These are phyloP conservation scores for Lobophora halterata DNA, from an alignment of 2,888 invertebrate genomes.

Conservation along the genomic window DNA sequence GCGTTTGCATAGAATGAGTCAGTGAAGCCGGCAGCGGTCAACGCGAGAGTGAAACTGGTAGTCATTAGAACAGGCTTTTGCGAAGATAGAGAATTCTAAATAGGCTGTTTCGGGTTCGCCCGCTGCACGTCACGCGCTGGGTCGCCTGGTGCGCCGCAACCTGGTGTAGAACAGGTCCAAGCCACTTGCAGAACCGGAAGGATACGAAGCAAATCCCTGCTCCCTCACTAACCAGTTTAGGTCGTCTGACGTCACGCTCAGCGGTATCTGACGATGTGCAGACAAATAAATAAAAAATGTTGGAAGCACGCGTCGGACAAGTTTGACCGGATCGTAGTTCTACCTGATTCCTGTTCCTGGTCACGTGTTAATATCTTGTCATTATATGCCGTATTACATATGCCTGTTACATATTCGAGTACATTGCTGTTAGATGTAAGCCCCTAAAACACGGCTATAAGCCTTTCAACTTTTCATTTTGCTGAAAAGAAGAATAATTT, in stretches of 20 bases:
- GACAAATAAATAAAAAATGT: slow-evolving; percentile 81
- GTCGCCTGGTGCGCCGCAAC: slow-evolving; percentile 64
- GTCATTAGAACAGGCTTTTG: slow-evolving; percentile 40
- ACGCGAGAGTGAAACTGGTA: slow-evolving; percentile 52
- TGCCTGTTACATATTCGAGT: slow-evolving; percentile 16
- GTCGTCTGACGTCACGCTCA: slow-evolving; percentile 78
- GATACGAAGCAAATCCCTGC: slow-evolving; percentile 80
- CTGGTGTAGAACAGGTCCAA: slow-evolving; percentile 78
- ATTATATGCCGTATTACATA: slow-evolving; percentile 49
- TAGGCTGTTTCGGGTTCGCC: slow-evolving; percentile 50
- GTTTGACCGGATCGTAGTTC: slow-evolving; percentile 80
- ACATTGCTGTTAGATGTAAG: slow-evolving; percentile 11
- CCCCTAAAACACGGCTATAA: too few species aligned
- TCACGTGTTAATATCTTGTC: slow-evolving; percentile 60
- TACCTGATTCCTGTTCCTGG: slow-evolving; percentile 81
- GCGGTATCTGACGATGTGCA: slow-evolving; percentile 79
- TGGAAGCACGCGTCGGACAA: slow-evolving; percentile 80
- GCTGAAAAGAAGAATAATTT: too few species aligned
- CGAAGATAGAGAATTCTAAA: slow-evolving; percentile 43
- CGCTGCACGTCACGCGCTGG: slow-evolving; percentile 60
- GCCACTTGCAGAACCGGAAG: slow-evolving; percentile 79
- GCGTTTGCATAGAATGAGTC: slow-evolving; percentile 68
- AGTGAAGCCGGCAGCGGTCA: slow-evolving; percentile 61
- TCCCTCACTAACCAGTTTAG: slow-evolving; percentile 81
- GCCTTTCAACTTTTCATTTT: too few species aligned